These are phyloP conservation scores for Vanessa cardui DNA, from an alignment of 2,888 invertebrate genomes.

Conservation along the genomic window DNA sequence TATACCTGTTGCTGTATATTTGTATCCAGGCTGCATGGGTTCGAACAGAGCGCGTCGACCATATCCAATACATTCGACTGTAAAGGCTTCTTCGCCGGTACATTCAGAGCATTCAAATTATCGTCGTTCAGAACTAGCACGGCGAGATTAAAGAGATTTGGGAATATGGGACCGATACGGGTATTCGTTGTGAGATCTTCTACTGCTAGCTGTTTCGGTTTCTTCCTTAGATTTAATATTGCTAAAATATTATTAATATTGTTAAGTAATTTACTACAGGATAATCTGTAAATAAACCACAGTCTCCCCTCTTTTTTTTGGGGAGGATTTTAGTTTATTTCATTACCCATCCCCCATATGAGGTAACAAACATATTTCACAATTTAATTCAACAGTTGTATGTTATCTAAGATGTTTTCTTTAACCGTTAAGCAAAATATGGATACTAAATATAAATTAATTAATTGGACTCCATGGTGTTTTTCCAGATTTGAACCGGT, in stretches of 20 bases:
- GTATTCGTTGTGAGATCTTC: constrained; percentile 82
- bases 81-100: constrained; percentile 72
- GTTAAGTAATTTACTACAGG: no score
- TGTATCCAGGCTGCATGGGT: constrained; percentile 80
- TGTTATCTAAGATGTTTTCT: no score
- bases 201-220: constrained; percentile 79
- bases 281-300: no score
- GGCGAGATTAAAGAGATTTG: constrained; percentile 83
- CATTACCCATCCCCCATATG: no score
- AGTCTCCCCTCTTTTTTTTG: no score
- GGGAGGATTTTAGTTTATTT: no score
- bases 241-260: constrained; percentile 54
- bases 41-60: constrained; percentile 82
- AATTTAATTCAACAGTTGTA: no score
- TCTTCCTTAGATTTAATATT: constrained; percentile 78
- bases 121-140: constrained; percentile 84
- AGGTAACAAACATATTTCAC: no score
- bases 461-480: no score
- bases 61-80: constrained; percentile 80
- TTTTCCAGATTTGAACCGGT: no score
- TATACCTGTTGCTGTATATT: constrained; percentile 83
- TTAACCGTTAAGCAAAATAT: no score
- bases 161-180: constrained; percentile 82
- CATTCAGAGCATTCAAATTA: constrained; percentile 74
- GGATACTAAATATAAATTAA: no score